Evolutionary conservation across 2,113 vertebrate species (phyloP), one percentile per base, ranked within the genome.

Genomic region (Psophia crepitans): DNA sequence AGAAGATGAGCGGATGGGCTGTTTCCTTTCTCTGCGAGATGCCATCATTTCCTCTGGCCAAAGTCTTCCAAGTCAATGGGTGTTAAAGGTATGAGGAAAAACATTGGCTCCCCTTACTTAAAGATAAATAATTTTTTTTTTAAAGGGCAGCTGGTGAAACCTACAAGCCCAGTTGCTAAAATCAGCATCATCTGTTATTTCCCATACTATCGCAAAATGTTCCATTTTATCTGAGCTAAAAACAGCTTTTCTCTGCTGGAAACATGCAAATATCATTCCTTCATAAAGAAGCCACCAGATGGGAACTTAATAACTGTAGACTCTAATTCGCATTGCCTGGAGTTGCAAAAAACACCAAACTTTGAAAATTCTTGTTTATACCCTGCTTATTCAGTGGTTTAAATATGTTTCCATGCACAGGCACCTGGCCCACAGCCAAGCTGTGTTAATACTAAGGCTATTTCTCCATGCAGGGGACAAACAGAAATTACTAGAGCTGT

Each of bases 201-300:
- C 94, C 93, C 91, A 96, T 90, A 71, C 84, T 33, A 0, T 84
- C 0, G 41, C 92, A 96, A 96, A 97, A 94, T 94, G 96, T 97
- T 96, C 96, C 90, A 92, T 96, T 97, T 97, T 92, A 96, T 95
- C 96, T 19, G 91, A 96, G 95, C 93, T 95, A 94, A 94, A 95
- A 97, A 90, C 97, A 97, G 97, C 91, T 97, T 97, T 96, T 91
- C 97, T 95, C 96, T 92, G 97, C 95, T 97, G 96, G 97, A 97
- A 97, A 96, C 97, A 96, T 96, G 95, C 96, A 97, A 97, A 97
- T 96, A 96, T 93, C 96, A 96, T 95, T 80, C 95, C 94, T 95
- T 89, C 97, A 97, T 92, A 96, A 96, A 97, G 92, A 64, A 96
- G 93, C 94, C 84, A 96, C 96, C 97, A 97, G 97, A 97, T 97